A percentile compares a stretch with the other conserved stretches of the same genome.
These are phyloP conservation scores for Malurus elegans DNA, from an alignment of 2,113 vertebrate genomes.

Conservation along the genomic window DNA sequence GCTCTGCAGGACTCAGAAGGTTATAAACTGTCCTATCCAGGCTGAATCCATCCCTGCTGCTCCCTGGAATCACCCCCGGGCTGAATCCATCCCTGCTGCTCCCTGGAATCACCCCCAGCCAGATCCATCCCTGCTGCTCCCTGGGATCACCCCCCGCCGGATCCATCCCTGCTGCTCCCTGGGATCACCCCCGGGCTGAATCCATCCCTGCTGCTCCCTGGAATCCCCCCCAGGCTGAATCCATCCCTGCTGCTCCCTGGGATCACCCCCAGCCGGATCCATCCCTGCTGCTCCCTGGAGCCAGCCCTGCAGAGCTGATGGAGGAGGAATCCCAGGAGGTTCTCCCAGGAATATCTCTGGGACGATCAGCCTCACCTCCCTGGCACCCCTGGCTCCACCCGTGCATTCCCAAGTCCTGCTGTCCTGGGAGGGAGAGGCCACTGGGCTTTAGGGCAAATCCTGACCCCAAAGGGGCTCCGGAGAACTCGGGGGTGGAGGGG, in stretches of 20 bases:
- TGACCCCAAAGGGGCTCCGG: background rate
- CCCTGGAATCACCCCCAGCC: background rate
- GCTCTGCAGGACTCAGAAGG: background rate
- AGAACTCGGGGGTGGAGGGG: background rate
- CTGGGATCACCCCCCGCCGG: too few species aligned
- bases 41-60: background rate
- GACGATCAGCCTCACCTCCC: background rate
- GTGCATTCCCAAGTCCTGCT: background rate
- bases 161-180: too few species aligned
- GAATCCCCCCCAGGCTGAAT: too few species aligned
- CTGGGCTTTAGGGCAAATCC: background rate
- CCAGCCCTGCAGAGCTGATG: background rate
- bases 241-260: too few species aligned
- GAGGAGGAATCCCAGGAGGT: background rate
- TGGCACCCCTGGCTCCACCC: background rate
- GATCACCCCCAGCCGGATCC: too few species aligned
- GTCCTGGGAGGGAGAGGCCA: background rate
- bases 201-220: too few species aligned
- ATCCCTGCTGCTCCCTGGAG: background rate
- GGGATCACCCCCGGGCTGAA: too few species aligned
- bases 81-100: background rate
- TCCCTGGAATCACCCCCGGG: background rate
- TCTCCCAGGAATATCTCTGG: background rate
- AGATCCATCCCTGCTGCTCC: too few species aligned
- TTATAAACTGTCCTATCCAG: background rate